A percentile compares a stretch with the other conserved stretches of the same genome.
phyloP scores from a whole-genome alignment of 1,140 invertebrate species.

The Aphaenogaster ashmeadi region DNA sequence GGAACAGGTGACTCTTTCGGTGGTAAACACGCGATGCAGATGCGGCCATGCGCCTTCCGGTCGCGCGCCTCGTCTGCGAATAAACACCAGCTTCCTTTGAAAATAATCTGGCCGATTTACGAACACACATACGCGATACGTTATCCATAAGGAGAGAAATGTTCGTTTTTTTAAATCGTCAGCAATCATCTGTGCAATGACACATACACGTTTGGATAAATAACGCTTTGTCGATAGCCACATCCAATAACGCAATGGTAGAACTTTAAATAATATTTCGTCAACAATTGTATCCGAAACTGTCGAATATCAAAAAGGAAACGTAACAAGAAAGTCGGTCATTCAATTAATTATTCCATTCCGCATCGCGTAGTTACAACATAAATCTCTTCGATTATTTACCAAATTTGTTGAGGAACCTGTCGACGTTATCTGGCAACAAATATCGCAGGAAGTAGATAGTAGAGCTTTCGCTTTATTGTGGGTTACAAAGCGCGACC shows the following conservation, averaged over 20 bases:
- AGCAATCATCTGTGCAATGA: conserved; percentile 15
- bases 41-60: conserved; percentile 68
- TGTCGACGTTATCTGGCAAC: neutral
- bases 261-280: conserved; percentile 11
- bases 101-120: conserved; percentile 67
- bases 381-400: neutral
- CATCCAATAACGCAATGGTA: neutral
- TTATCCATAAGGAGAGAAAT: neutral
- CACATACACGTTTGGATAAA: neutral
- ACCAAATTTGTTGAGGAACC: neutral
- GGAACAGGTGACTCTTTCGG: conserved; percentile 70
- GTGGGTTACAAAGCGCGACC: conserved; percentile 57
- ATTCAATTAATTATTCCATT: conserved; percentile 11
- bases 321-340: neutral
- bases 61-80: conserved; percentile 53
- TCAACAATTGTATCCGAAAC: neutral
- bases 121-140: neutral
- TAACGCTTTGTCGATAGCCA: neutral
- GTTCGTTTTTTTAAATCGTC: conserved; percentile 66
- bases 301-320: neutral
- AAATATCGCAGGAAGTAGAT: conserved; percentile 40
- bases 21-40: conserved; percentile 66
- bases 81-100: conserved; percentile 68
- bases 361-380: neutral
- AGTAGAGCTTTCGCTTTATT: conserved; percentile 29